A percentile compares a stretch with the other conserved stretches of the same genome.
Evolutionary conservation across 2,888 invertebrate genomes (phyloP).

Genomic region (Gastrophysa polygoni): DNA sequence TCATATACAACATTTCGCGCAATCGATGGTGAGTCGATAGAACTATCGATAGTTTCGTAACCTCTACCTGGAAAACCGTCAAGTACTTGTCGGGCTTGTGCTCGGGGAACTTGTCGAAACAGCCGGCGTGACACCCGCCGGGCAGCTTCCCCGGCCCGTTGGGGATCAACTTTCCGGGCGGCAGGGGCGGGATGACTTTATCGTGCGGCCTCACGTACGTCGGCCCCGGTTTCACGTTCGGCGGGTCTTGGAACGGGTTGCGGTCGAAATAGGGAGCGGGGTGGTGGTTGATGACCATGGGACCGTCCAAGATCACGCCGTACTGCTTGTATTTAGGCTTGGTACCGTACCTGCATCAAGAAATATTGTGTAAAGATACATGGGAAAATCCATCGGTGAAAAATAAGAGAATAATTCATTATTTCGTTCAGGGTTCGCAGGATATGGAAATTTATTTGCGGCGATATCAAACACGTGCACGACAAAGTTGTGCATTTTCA

Average conservation of each 20-base stretch:
- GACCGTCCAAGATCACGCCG: slow-evolving; percentile 41
- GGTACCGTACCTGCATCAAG: neutral
- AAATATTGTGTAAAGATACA: no score
- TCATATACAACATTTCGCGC: no score
- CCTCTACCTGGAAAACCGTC: slow-evolving; percentile 29
- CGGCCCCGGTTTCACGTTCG: slow-evolving; percentile 44
- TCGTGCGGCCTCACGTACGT: slow-evolving; percentile 46
- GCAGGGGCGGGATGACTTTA: slow-evolving; percentile 29
- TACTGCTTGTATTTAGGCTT: slow-evolving; percentile 43
- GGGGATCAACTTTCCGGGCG: slow-evolving; percentile 47
- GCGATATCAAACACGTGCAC: no score
- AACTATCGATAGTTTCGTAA: no score
- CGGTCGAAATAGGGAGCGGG: slow-evolving; percentile 54
- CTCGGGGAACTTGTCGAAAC: slow-evolving; percentile 46
- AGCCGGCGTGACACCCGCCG: slow-evolving; percentile 48
- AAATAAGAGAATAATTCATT: no score
- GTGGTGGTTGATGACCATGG: slow-evolving; percentile 45
- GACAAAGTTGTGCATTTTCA: no score
- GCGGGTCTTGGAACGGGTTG: slow-evolving; percentile 54
- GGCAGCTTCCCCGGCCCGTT: slow-evolving; percentile 52
- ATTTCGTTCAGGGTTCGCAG: no score
- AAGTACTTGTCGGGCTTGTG: slow-evolving; percentile 41
- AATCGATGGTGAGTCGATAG: no score
- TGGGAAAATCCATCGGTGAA: no score
- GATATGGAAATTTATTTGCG: no score